Conservation (phyloP, 1,140 invertebrate species). For the Dufourea novaeangliae region DNA sequence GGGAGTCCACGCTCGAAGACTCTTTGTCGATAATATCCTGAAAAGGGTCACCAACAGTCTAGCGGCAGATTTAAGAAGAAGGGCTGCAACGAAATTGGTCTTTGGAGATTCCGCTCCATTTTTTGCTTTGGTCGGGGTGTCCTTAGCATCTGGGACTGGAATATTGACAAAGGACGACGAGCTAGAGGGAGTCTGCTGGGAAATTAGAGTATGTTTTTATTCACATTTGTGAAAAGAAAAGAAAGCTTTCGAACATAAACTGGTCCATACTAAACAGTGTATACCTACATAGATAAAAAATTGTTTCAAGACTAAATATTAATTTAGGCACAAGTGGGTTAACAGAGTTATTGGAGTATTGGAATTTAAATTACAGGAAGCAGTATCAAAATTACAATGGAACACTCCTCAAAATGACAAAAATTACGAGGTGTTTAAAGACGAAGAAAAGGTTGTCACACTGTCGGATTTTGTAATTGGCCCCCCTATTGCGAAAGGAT, state of each 20-base stretch:
- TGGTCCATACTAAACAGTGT: too few species aligned
- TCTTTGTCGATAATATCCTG: slow-evolving; percentile 87
- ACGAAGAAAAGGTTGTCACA: slow-evolving; percentile 75
- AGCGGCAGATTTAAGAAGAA: slow-evolving; percentile 84
- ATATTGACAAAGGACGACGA: slow-evolving; percentile 91
- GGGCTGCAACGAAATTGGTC: slow-evolving; percentile 84
- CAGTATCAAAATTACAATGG: slow-evolving; percentile 84
- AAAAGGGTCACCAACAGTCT: slow-evolving; percentile 86
- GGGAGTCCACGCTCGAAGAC: slow-evolving; percentile 84
- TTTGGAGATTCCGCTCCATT: slow-evolving; percentile 88
- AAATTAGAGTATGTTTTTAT: slow-evolving; percentile 85
- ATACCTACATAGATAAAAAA: too few species aligned
- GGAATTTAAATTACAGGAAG: slow-evolving; percentile 80
- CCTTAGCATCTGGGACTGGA: slow-evolving; percentile 87
- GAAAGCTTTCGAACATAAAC: too few species aligned
- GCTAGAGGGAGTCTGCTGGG: slow-evolving; percentile 89
- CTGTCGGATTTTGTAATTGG: slow-evolving; percentile 87
- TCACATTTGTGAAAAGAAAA: not conserved
- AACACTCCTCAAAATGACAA: slow-evolving; percentile 82
- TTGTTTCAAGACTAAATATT: too few species aligned
- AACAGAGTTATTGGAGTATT: too few species aligned
- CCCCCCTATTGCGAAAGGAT: slow-evolving; percentile 89
- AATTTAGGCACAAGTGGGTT: too few species aligned
- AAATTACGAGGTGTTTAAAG: slow-evolving; percentile 77
- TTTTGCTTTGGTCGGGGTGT: slow-evolving; percentile 89